These are phyloP conservation scores for Tryphoninae sp. DNA, from an alignment of 2,888 invertebrate genomes.

Conservation along the genomic window DNA sequence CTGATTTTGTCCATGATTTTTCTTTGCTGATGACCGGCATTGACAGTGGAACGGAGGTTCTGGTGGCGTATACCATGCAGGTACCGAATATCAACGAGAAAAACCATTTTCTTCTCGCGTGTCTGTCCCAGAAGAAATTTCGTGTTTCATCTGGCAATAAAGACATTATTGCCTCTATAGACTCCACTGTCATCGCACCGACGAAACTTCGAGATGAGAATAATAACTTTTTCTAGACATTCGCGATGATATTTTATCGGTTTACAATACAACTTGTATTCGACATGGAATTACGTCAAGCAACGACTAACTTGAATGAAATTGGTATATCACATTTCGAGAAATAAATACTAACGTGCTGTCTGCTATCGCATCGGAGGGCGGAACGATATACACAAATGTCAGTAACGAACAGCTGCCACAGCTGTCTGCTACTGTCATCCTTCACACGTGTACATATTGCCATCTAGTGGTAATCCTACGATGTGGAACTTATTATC, in stretches of 20 bases:
- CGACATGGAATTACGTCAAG: no score
- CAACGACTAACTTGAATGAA: no score
- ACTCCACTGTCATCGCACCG: constrained; percentile 50
- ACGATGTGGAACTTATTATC: no score
- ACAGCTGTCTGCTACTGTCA: constrained; percentile 33
- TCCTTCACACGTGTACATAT: not conserved
- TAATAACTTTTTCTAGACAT: constrained; percentile 30
- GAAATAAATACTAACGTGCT: no score
- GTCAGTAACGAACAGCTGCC: constrained; percentile 56
- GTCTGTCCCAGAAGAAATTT: constrained; percentile 76
- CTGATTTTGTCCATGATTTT: constrained; percentile 86
- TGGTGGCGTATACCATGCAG: constrained; percentile 85
- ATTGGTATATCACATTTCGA: no score
- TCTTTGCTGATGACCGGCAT: constrained; percentile 85
- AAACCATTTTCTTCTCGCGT: constrained; percentile 84
- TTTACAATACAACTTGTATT: no score
- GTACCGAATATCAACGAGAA: constrained; percentile 85
- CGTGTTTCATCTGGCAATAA: constrained; percentile 63
- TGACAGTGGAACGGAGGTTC: constrained; percentile 86
- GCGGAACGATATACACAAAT: constrained; percentile 1
- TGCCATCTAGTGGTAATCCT: no score
- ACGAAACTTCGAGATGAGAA: constrained; percentile 16
- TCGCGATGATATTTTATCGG: constrained; percentile 17
- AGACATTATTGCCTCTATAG: constrained; percentile 47
- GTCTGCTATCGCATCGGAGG: no score